Evolutionary conservation across 2,888 invertebrate species (phyloP), one percentile per base, ranked within the genome.

Genomic region (Dione vanillae): DNA sequence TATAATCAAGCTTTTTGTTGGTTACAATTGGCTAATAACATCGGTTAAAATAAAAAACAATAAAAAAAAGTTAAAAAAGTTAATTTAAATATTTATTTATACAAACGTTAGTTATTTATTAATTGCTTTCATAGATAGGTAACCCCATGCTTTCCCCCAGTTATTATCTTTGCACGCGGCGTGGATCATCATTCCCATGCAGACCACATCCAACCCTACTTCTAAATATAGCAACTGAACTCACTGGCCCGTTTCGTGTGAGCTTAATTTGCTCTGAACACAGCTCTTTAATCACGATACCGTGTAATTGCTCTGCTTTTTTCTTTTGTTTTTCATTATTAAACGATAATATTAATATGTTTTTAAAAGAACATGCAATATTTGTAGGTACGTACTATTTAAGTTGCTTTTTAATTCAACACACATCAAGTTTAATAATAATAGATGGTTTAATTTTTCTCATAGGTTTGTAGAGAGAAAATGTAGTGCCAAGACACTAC

Each of bases 171-270:
- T 12, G 56, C 56, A 56, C 37, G 56, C 40, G 56, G 11, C 56
- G 19, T 19, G 37, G 16, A 56, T 16, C 27, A 35, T 8, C 37
- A 37, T n/a, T 54, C 62, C 54, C 62, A 37, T 65, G 61, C 45
- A 69, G 64, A 19, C 70, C 58, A 27, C 67, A 66, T 64, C 62
- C 27, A 64, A 65, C 72, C 73, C 51, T 47, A 7, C 64, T n/a
- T 62, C 71, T 77, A 73, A 76, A 77, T 75, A 75, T 75, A 77
- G 71, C 59, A 8, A 67, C 54, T 70, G 66, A 67, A 71, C 65
- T 52, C 71, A 75, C 43, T 70, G 71, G 73, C 20, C 62, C 71
- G 74, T 66, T 70, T 56, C 54, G 54, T 40, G 65, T 65, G 74
- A 61, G 68, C 61, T 65, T 72, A 74, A 74, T 74, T 72, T 71